These are phyloP conservation scores for Proterorhinus semilunaris DNA, from an alignment of 2,113 vertebrate genomes.

Conservation along the genomic window DNA sequence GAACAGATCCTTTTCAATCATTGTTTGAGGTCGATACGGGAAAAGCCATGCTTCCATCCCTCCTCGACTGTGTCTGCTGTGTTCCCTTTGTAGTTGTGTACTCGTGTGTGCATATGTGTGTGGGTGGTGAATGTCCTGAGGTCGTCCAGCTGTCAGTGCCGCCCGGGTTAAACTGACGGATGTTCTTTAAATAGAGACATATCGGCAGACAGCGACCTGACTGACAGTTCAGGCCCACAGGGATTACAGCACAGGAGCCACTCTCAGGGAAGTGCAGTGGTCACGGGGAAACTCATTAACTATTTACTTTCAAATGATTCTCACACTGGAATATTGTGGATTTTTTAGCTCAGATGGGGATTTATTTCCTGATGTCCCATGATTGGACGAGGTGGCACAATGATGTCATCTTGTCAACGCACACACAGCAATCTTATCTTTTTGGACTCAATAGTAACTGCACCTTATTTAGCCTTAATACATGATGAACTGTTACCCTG, in stretches of 20 bases:
- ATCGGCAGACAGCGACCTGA: constrained; percentile 35
- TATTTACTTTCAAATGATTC: neutral
- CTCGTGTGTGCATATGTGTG: constrained; percentile 5
- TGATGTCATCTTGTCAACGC: no score
- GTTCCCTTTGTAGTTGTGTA: constrained; percentile 6
- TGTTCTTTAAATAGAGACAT: constrained; percentile 45
- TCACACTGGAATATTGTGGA: no score
- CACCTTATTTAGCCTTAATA: no score
- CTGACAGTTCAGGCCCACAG: constrained; percentile 21
- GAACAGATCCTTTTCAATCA: no score
- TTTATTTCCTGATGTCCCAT: no score
- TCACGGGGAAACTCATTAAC: neutral
- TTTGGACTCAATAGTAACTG: no score
- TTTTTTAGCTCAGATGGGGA: no score
- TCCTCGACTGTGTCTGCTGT: neutral
- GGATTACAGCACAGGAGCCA: constrained; percentile 5
- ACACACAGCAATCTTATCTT: no score
- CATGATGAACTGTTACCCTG: no score
- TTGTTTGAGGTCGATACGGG: no score
- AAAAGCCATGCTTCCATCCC: neutral
- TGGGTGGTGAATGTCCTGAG: constrained; percentile 26
- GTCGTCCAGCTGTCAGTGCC: constrained; percentile 46
- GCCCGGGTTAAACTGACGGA: constrained; percentile 40
- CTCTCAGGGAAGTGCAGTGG: neutral
- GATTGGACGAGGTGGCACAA: no score